Base-by-base conservation (phyloP, 1,140 invertebrate species). In the Cecropterus lyciades region DNA sequence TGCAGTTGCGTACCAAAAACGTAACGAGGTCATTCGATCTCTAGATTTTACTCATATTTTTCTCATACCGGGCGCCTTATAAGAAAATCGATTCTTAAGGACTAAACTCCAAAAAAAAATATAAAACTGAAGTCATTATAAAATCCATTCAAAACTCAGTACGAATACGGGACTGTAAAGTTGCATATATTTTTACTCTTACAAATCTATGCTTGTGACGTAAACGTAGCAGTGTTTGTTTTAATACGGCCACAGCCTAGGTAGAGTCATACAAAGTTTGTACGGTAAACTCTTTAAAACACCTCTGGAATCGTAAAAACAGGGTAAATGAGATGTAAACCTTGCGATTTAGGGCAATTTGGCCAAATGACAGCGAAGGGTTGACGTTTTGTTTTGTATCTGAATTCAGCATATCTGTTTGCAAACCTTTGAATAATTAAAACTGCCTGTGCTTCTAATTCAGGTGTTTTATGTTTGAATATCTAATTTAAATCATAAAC, bases 261-360 rank as follows among this genome's bases (percentile, higher is more conserved):
- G 30, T 33, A 33, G 9, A n/a, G 46, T 13, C 17, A 49, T 27
- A 49, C 17, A 49, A 49, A 24, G 20, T 49, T 49, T 27, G 20
- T 8, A 49, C 3, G 46, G 55, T 15, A 30, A 57, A 57, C 55
- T 46, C 20, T 46, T 57, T 30, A 45, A 46, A 46, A 57, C 20
- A 57, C 42, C 37, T 24, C 37, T 48, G 24, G 59, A 67, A 56
- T 65, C 66, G 55, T 80, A 75, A 77, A 80, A 75, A 78, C 65
- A 49, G 56, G 55, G 64, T 71, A 79, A 81, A 79, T 79, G 73
- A 77, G 72, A 75, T 75, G 76, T 77, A 71, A 81, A 73, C 71
- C 69, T 17, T 51, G 60, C 74, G 76, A 78, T 79, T 81, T 74
- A 68, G 71, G 74, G 76, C 56, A 79, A 81, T 79, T 79, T 73